phyloP scores from a whole-genome alignment of 2,888 invertebrate species.

The Drosophila kuntzei region DNA sequence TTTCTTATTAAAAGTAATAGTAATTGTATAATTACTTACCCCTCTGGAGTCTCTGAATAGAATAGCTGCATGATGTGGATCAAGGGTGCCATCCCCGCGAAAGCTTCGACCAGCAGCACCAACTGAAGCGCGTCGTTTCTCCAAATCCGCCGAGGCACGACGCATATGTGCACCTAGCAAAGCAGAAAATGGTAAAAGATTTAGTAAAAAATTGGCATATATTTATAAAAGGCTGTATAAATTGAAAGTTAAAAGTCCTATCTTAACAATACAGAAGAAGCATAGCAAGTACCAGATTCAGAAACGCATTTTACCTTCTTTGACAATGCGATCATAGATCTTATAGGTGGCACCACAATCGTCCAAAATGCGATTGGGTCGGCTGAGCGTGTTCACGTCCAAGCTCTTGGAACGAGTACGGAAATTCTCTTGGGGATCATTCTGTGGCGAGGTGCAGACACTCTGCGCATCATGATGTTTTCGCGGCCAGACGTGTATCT shows the following conservation, averaged over 20 bases:
- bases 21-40: slow-evolving; percentile 87
- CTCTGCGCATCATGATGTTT: slow-evolving; percentile 87
- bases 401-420: slow-evolving; percentile 92
- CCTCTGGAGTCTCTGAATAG: slow-evolving; percentile 96
- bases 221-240: background rate
- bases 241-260: background rate
- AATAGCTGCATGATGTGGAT: slow-evolving; percentile 95
- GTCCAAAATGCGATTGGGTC: slow-evolving; percentile 87
- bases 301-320: slow-evolving; percentile 87
- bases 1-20: background rate
- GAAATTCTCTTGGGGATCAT: slow-evolving; percentile 88
- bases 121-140: slow-evolving; percentile 91
- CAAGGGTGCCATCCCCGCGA: slow-evolving; percentile 90
- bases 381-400: slow-evolving; percentile 87
- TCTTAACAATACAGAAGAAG: background rate
- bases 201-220: background rate
- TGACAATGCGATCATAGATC: slow-evolving; percentile 92
- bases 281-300: slow-evolving; percentile 70
- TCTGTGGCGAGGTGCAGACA: slow-evolving; percentile 86
- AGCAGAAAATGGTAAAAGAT: background rate
- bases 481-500: slow-evolving; percentile 90
- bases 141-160: slow-evolving; percentile 92
- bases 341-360: slow-evolving; percentile 93
- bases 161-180: slow-evolving; percentile 90
- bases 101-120: slow-evolving; percentile 87